Conservation (phyloP, 2,113 vertebrate species). For the Apus apus region DNA sequence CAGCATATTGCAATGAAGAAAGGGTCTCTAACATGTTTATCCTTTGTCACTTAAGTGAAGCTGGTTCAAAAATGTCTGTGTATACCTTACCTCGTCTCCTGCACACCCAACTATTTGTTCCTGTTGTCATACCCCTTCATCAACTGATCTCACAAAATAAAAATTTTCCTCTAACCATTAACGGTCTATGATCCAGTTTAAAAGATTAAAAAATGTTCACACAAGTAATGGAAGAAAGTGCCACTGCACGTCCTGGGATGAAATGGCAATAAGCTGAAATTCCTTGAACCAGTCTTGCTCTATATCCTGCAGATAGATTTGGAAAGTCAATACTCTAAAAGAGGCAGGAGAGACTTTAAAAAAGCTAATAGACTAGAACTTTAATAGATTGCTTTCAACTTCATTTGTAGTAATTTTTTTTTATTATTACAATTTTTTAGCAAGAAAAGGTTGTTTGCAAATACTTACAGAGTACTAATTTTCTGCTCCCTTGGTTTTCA, state of each 20-base stretch:
- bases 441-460: neutral
- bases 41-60: neutral
- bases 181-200: neutral
- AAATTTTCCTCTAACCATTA: neutral
- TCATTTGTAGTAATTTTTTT: neutral
- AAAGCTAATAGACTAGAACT: neutral
- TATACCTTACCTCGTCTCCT: neutral
- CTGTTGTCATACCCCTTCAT: neutral
- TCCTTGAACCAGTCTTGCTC: neutral
- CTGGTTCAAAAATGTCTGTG: neutral
- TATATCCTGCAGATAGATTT: neutral
- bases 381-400: neutral
- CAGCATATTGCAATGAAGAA: neutral
- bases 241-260: neutral
- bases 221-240: neutral
- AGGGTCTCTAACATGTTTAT: neutral
- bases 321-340: neutral
- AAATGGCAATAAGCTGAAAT: neutral
- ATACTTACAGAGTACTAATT: accelerated
- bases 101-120: neutral
- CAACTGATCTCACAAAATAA: neutral
- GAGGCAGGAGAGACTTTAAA: neutral
- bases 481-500: neutral
- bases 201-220: neutral
- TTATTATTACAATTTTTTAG: neutral